Conservation (phyloP, 2,888 invertebrate species). For the Eupithecia pulchellata region DNA sequence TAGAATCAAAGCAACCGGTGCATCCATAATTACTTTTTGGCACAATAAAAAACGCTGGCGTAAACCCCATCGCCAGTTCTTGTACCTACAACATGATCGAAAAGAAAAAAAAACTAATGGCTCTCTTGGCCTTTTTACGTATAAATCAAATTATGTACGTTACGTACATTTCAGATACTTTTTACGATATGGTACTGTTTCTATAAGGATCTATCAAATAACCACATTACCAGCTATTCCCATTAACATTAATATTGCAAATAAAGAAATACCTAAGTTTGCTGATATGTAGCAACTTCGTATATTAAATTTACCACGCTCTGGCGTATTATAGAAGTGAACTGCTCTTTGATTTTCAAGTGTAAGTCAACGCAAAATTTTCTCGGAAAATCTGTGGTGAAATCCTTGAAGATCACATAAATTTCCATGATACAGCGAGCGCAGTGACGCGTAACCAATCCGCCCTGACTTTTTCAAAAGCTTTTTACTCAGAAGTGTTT, state of each 20-base stretch:
- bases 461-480: constrained; percentile 27
- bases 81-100: no score
- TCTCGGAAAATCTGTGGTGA: constrained; percentile 24
- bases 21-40: no score
- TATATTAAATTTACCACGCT: not conserved
- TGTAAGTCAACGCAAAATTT: not conserved
- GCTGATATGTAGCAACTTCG: not conserved
- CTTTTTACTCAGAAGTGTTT: constrained; percentile 20
- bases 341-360: not conserved
- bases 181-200: no score
- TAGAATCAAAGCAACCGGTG: no score
- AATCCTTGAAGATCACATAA: constrained; percentile 30
- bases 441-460: constrained; percentile 28
- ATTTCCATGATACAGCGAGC: constrained; percentile 27
- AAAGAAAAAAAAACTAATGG: no score
- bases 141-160: no score
- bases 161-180: no score
- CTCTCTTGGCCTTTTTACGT: no score
- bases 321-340: not conserved
- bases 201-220: not conserved
- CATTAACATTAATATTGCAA: not conserved
- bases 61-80: no score
- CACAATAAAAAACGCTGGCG: no score
- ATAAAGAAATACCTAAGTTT: not conserved
- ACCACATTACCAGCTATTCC: no score